Percentiles rank a stretch among this genome's conserved stretches.
Conservation (phyloP, 2,797 vertebrate genomes). For the Phylloscopus collybita region DNA sequence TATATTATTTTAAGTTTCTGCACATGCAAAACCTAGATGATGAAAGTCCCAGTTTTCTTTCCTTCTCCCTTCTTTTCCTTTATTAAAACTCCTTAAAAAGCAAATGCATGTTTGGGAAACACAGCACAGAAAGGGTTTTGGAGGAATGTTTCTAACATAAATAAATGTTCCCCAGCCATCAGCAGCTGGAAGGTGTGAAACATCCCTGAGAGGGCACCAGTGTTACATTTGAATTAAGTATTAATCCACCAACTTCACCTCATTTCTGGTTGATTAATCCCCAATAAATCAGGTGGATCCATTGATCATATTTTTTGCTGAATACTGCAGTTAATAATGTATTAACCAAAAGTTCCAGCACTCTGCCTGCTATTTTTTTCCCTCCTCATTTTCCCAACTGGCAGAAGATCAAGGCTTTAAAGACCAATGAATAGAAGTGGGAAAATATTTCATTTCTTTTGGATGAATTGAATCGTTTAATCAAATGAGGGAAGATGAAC, state of each 20-base stretch:
- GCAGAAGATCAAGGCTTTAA: background rate
- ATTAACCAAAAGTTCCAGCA: background rate
- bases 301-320: background rate
- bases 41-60: background rate
- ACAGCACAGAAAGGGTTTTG: background rate
- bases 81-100: conserved; percentile 1
- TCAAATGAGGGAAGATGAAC: background rate
- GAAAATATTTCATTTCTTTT: background rate
- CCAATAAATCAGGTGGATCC: background rate
- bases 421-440: background rate
- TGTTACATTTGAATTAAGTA: background rate
- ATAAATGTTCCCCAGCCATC: background rate
- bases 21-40: conserved; percentile 33
- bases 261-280: background rate
- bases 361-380: background rate
- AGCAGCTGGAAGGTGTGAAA: conserved; percentile 6
- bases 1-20: conserved; percentile 65
- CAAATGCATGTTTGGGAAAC: background rate
- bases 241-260: background rate
- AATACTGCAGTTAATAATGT: background rate
- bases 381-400: background rate
- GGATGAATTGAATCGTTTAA: background rate
- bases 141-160: background rate
- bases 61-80: background rate
- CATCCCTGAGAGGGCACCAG: background rate